Conservation (phyloP, 2,113 vertebrate genomes). For the Brachypteracias leptosomus region DNA sequence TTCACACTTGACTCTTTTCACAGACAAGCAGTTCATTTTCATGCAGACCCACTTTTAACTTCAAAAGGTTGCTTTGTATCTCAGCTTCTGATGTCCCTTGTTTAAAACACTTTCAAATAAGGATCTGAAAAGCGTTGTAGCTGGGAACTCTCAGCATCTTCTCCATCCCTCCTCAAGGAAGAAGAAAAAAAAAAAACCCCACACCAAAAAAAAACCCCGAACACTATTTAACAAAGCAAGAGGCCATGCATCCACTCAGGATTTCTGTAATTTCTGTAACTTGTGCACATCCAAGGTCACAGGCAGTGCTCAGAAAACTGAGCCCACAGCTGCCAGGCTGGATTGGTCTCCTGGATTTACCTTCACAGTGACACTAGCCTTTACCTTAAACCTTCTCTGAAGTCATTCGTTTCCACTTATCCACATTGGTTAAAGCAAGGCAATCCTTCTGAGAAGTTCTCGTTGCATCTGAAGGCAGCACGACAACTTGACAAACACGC, state of each 20-base stretch:
- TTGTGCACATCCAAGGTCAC: not conserved
- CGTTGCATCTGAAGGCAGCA: not conserved
- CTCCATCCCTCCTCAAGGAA: not conserved
- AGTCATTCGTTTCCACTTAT: not conserved
- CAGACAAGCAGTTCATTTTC: constrained; percentile 71
- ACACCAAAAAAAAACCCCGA: not conserved
- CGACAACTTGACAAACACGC: not conserved
- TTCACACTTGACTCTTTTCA: constrained; percentile 74
- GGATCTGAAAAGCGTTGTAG: not conserved
- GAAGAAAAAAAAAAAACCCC: not conserved
- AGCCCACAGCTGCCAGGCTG: not conserved
- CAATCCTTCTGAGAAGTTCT: not conserved
- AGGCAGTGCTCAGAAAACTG: not conserved
- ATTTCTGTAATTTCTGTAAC: not conserved
- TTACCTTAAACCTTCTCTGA: not conserved
- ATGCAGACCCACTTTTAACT: constrained; percentile 72
- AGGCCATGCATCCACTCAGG: not conserved
- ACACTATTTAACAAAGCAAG: not conserved
- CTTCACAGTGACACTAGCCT: not conserved
- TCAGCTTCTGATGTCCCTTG: constrained; percentile 56
- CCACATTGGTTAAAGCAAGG: not conserved
- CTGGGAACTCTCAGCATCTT: not conserved
- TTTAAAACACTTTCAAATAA: constrained; percentile 69
- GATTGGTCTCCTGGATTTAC: not conserved
- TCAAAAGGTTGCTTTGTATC: constrained; percentile 73